Evolutionary conservation across 2,113 vertebrate species (phyloP), one percentile per base, ranked within the genome.

Genomic region (Aythya baeri): DNA sequence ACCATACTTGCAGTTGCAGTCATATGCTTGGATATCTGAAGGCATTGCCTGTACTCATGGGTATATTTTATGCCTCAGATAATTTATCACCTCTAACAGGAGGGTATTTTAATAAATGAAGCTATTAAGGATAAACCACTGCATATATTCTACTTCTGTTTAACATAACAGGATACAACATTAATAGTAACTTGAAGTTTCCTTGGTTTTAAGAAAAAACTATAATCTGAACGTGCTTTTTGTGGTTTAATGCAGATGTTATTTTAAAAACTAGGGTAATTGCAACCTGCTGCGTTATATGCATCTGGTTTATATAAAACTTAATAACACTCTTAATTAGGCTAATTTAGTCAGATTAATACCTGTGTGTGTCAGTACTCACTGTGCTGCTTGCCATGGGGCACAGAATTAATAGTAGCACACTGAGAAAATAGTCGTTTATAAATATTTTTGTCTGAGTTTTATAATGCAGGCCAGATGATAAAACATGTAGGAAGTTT

Each of bases 261-360:
- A 96, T 97, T 97, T 96, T 97, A 96, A 98, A 98, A 97, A 89
- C 88, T 88, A 93, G 93, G 95, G 96, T 97, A 98, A 98, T 96
- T 97, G 95, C 95, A 97, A 88, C 97, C 97, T 97, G 93, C 96
- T 98, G 96, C 6, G 91, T 93, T 95, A 90, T 89, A 91, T 79
- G 94, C 88, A 89, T 97, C 96, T 97, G 85, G 95, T 98, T 97
- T 98, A 91, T 96, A 83, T 94, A 97, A 97, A 95, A 86, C 93
- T 97, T 97, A 95, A 97, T 97, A 97, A 96, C 96, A 97, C 94
- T 97, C 93, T 97, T 98, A 98, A 98, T 98, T 97, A 97, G 94
- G 88, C 94, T 98, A 97, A 98, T 98, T 97, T 97, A 95, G 93
- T 96, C 94, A 97, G 96, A 97, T 98, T 98, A 98, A 98, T 98